phyloP scores from a whole-genome alignment of 2,113 vertebrate species.

The Campylomormyrus tamandua region DNA sequence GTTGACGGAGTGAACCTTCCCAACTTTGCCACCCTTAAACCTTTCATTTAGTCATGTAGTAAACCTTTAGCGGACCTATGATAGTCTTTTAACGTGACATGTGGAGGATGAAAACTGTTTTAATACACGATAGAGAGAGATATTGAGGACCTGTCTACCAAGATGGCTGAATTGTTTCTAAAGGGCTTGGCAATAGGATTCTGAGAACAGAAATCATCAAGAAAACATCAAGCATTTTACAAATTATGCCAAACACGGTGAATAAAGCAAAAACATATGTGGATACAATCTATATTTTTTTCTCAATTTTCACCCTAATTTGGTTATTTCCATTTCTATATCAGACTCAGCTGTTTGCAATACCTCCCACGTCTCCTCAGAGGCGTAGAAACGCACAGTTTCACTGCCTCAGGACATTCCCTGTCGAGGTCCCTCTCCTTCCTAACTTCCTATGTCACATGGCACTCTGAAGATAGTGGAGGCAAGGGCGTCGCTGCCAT shows the following conservation, averaged over 20 bases:
- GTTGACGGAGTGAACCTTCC: neutral
- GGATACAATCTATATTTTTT: neutral
- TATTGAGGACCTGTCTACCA: neutral
- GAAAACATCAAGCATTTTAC: neutral
- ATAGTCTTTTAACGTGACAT: neutral
- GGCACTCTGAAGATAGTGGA: neutral
- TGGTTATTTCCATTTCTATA: constrained; percentile 5
- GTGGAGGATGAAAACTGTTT: neutral
- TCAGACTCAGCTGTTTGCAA: neutral
- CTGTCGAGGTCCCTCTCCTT: neutral
- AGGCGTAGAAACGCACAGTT: neutral
- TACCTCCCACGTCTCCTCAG: neutral
- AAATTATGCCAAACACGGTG: neutral
- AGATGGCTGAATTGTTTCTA: neutral
- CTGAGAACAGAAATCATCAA: neutral
- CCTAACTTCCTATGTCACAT: neutral
- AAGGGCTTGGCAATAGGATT: neutral
- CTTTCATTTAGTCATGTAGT: neutral
- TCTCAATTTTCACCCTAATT: neutral
- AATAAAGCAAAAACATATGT: neutral
- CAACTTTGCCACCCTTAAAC: neutral
- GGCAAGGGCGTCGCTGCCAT: too few species aligned
- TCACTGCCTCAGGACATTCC: neutral
- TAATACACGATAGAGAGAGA: neutral
- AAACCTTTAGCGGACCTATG: neutral